phyloP scores from a whole-genome alignment of 2,888 invertebrate species.

The Watsonalla binaria region DNA sequence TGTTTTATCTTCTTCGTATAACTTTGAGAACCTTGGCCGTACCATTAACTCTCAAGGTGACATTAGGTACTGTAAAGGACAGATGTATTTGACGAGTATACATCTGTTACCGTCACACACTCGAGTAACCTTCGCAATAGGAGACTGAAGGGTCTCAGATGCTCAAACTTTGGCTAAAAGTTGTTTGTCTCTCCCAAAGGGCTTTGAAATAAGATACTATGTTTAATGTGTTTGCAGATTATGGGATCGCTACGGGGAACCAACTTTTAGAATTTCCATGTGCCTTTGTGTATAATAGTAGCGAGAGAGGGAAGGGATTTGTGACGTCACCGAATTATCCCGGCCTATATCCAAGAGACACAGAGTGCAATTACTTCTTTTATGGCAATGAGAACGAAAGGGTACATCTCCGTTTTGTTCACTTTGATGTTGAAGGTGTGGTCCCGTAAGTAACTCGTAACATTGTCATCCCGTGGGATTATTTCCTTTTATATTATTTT shows the following conservation, averaged over 20 bases:
- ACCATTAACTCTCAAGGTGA: no score
- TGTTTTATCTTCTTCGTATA: no score
- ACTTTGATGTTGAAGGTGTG: constrained; percentile 97
- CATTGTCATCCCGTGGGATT: not conserved
- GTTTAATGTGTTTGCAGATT: constrained; percentile 80
- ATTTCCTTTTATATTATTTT: not conserved
- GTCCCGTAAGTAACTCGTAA: constrained; percentile 86
- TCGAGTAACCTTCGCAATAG: no score
- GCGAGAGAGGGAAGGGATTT: constrained; percentile 84
- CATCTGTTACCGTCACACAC: no score
- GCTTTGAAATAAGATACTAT: no score
- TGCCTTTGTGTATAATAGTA: constrained; percentile 93
- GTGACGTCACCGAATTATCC: constrained; percentile 95
- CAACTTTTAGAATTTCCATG: constrained; percentile 89
- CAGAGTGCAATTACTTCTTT: constrained; percentile 95
- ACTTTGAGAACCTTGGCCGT: no score
- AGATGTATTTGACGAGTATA: no score
- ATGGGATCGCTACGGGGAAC: constrained; percentile 88
- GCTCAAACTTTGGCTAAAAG: no score
- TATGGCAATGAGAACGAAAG: constrained; percentile 87
- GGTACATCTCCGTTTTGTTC: constrained; percentile 90
- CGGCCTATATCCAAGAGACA: constrained; percentile 92
- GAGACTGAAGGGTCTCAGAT: no score
- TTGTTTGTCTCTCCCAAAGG: no score
- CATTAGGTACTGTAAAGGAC: no score